Base-by-base conservation (phyloP, 2,797 vertebrate genomes). In the Ctenochaetus hawaiiensis region DNA sequence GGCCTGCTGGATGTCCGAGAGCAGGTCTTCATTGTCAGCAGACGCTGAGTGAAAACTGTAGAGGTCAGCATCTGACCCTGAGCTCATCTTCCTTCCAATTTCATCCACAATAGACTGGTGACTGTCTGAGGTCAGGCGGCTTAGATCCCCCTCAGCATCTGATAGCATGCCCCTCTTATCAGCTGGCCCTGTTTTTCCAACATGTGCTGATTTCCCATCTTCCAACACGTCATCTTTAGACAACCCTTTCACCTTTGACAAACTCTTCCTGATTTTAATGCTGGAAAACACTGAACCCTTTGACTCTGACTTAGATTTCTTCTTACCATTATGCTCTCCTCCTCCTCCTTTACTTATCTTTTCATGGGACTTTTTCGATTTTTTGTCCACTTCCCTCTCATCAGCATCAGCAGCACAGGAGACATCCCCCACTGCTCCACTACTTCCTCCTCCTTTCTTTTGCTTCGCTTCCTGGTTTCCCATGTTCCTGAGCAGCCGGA, bases 31-130 rank as follows among this genome's bases (percentile, higher is more conserved):
- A 77, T 94, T 94, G 85, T 99, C 98, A 26, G 83, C 78, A 0
- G 96, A 94, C 0, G 96, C 97, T 4, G 98, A 99, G 91, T 99
- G 97, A 90, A 97, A 99, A 93, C 98, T 99, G 86, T 97, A 97
- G 77, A 98, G 95, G 90, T 99, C 98, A 6, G 95, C 96, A 69
- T 99, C 98, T 0, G 98, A 99, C 56, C 95, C 97, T 0, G 97
- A 99, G 81, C 97, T 97, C 58, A 93, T 95, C 89, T 95, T 96
- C 83, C 94, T 95, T 91, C 94, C 96, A 77, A 92, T 92, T 7
- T 92, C 91, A 64, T 96, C 95, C 0, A 57, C 74, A 16, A 89
- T 83, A 61, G 93, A 93, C 65, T 92, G 93, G 30, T 76, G 86
- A 72, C 85, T 82, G 84, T 94, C 95, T 69, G 87, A 53, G 22